These are phyloP conservation scores for Calameuta idolon DNA, from an alignment of 2,888 invertebrate genomes.

Conservation along the genomic window DNA sequence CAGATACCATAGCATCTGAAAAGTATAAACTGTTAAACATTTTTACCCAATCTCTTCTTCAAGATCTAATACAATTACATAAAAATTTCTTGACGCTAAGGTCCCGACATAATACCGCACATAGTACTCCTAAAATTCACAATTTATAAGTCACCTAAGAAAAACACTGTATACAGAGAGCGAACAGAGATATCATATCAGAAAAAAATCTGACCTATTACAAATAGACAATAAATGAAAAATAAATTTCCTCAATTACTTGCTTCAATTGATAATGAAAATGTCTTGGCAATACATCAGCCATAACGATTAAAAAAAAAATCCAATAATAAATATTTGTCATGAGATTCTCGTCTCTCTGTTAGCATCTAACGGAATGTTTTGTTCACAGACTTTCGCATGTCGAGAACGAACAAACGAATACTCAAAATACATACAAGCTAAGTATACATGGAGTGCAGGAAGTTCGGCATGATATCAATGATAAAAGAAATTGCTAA, in stretches of 20 bases:
- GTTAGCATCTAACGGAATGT: slow-evolving; percentile 18
- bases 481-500: not conserved
- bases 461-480: not conserved
- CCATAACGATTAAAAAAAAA: not conserved
- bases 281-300: not conserved
- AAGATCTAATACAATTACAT: not conserved
- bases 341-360: not conserved
- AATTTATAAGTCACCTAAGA: not conserved
- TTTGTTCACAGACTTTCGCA: not conserved
- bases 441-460: not conserved
- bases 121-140: not conserved
- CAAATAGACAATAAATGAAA: not conserved
- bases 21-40: not conserved
- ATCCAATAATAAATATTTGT: not conserved
- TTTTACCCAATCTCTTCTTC: not conserved
- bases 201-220: not conserved
- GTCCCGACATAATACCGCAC: not conserved
- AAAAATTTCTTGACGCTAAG: not conserved
- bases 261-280: not conserved
- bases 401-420: not conserved
- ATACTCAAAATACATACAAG: not conserved
- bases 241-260: not conserved
- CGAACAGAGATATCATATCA: not conserved
- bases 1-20: not conserved
- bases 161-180: not conserved